Conservation (phyloP, 2,113 vertebrate genomes). For the Thinocorus orbignyianus region DNA sequence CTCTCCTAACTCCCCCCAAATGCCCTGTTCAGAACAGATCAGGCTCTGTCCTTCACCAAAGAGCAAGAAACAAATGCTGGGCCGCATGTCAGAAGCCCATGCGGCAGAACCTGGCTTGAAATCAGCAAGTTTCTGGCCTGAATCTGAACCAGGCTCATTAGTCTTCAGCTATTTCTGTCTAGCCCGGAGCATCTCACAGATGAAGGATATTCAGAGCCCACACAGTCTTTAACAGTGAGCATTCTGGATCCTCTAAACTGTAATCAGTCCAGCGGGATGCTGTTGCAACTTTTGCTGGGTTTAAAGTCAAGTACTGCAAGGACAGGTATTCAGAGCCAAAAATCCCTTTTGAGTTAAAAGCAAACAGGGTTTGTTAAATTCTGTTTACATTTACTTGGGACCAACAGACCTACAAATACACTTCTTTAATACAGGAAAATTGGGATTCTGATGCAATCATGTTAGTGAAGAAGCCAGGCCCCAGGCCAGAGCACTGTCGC, state of each 20-base stretch:
- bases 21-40: background rate
- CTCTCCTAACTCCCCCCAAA: background rate
- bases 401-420: background rate
- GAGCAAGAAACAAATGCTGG: background rate
- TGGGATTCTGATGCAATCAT: background rate
- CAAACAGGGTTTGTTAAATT: background rate
- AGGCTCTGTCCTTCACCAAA: background rate
- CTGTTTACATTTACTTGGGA: background rate
- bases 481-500: background rate
- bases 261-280: background rate
- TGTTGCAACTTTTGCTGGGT: conserved; percentile 6
- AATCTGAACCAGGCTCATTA: conserved; percentile 46
- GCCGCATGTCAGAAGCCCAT: background rate
- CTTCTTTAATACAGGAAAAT: background rate
- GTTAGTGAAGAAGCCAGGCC: background rate
- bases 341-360: background rate
- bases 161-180: conserved; percentile 54
- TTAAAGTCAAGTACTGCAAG: conserved; percentile 36
- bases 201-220: conserved; percentile 30
- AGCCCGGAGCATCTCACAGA: conserved; percentile 38
- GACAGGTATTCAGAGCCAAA: background rate
- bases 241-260: background rate
- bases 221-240: background rate
- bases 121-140: conserved; percentile 32
- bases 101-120: conserved; percentile 26